Base-by-base conservation (phyloP, 2,888 invertebrate species). In the Sipha maydis region DNA sequence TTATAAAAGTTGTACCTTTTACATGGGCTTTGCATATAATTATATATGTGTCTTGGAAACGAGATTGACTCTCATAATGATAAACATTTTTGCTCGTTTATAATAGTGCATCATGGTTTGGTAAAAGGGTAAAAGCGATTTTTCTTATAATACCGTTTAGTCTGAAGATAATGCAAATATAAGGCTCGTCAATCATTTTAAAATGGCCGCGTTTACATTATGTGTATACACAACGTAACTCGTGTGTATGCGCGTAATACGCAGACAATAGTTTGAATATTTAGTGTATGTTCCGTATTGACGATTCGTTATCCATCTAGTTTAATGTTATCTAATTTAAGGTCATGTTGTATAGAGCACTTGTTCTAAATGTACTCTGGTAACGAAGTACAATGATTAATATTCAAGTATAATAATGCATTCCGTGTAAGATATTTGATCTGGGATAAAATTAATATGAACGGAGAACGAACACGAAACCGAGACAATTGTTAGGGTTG, bases 401-500 rank as follows among this genome's bases (percentile, higher is more conserved):
- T 69, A 69, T 69, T 69, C 69, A n/a, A 69, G 8, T 25, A 28
- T 25, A 28, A 25, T n/a, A 69, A 25, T n/a, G 69, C 69, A n/a
- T 69, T 69, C 69, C 69, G 69, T 28, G 1, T 25, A 28, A 69
- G 69, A 69, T 28, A 69, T n/a, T 69, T 69, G 69, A 69, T 69
- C 69, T 28, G 69, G 69, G 69, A 28, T 28, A 28, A 69, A 69
- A 69, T n/a, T 3, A 25, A 25, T n/a, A 69, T 28, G 69, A 69
- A n/a, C 69, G 69, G 28, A 69, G 25, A 28, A 69, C 69, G 69
- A 28, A 28, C 28, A 69, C 69, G 69, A 69, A 28, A 69, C 69
- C 69, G 69, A 69, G 69, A 69, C 69, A 69, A 69, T 69, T 69
- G 69, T 69, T 69, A 69, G 69, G 69, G 69, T 69, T 69, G 69